Evolutionary conservation across 2,797 vertebrate genomes (phyloP).

Genomic region (Pseudomugil gertrudae): DNA sequence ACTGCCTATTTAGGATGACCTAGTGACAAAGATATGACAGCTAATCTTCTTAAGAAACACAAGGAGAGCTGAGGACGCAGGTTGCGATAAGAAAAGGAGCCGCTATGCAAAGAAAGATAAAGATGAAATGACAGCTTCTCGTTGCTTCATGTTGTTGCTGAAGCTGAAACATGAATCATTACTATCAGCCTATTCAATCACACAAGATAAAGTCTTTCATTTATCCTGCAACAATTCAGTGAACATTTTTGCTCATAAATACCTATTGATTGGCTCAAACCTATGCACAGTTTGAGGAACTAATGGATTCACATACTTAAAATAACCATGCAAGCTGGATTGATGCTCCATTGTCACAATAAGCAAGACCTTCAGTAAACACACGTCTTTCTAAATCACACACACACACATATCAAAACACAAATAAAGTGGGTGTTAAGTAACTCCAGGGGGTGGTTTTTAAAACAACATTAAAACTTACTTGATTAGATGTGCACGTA

Average conservation of each 20-base stretch:
- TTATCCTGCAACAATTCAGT: not conserved
- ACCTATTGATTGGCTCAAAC: not conserved
- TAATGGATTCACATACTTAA: not conserved
- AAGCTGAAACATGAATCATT: too few relatives aligned
- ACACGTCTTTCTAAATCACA: not conserved
- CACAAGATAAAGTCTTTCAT: too few relatives aligned
- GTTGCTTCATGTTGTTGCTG: too few relatives aligned
- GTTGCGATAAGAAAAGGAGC: not conserved
- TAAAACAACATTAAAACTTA: slow-evolving; percentile 16
- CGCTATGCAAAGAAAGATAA: not conserved
- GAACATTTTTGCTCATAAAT: not conserved
- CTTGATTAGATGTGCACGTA: slow-evolving; percentile 4
- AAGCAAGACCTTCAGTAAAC: not conserved
- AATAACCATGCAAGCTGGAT: too few relatives aligned
- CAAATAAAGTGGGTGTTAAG: not conserved
- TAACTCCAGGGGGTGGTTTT: too few relatives aligned
- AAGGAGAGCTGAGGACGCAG: slow-evolving; percentile 24
- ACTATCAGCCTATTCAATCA: too few relatives aligned
- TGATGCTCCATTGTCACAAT: too few relatives aligned
- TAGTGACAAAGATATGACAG: slow-evolving; percentile 45
- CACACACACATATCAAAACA: not conserved
- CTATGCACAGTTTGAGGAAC: not conserved
- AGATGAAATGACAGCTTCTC: not conserved
- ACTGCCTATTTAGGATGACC: slow-evolving; percentile 21
- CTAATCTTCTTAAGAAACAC: slow-evolving; percentile 63